Conservation (phyloP, 2,888 invertebrate genomes). For the Hololepta plana region DNA sequence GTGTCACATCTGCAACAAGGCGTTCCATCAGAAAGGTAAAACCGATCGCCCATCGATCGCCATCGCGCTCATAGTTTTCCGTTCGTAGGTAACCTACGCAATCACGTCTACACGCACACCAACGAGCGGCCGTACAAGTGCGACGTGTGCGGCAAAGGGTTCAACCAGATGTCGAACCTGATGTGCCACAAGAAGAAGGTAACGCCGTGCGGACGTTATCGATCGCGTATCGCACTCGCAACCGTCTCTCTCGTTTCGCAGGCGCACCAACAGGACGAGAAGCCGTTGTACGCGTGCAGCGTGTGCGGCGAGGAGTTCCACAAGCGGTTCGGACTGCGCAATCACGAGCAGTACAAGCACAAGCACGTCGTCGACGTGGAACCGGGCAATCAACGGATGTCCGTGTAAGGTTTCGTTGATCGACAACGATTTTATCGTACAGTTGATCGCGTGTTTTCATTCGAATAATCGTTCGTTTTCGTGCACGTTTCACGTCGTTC, state of each 20-base stretch:
- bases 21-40: conserved; percentile 64
- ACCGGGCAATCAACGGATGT: too few relatives aligned
- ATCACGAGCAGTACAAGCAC: conserved; percentile 38
- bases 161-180: conserved; percentile 65
- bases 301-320: conserved; percentile 35
- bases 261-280: conserved; percentile 33
- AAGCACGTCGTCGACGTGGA: conserved; percentile 28
- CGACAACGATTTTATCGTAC: too few relatives aligned
- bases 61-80: conserved; percentile 1
- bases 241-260: conserved; percentile 9
- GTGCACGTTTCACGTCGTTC: too few relatives aligned
- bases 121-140: conserved; percentile 64
- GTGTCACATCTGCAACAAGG: conserved; percentile 56
- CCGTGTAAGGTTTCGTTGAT: too few relatives aligned
- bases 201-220: conserved; percentile 5
- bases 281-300: conserved; percentile 33
- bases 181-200: conserved; percentile 62
- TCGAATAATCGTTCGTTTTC: too few relatives aligned
- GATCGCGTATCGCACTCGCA: conserved; percentile 1
- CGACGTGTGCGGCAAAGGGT: conserved; percentile 53
- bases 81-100: conserved; percentile 47
- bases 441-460: too few relatives aligned
- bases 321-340: conserved; percentile 31
- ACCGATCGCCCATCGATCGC: conserved; percentile 1
- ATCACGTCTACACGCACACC: conserved; percentile 62